Conservation (phyloP, 2,113 vertebrate genomes). For the Aspidoscelis tigris region DNA sequence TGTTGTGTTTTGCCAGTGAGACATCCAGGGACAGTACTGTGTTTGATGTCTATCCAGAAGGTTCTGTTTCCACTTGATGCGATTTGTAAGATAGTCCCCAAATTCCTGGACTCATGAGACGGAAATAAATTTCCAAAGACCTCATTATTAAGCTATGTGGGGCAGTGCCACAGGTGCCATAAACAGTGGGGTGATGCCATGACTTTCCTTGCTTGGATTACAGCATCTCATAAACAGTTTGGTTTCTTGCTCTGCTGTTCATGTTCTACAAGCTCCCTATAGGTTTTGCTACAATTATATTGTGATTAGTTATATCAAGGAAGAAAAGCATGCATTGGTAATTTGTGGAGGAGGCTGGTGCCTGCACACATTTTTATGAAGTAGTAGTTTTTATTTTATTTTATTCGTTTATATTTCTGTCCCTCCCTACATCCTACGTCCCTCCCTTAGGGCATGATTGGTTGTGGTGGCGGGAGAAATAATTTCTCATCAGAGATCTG, state of each 20-base stretch:
- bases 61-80: slow-evolving; percentile 25
- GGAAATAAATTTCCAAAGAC: slow-evolving; percentile 9
- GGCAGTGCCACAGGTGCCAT: background rate
- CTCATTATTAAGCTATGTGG: background rate
- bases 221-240: background rate
- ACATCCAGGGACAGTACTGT: slow-evolving; percentile 13
- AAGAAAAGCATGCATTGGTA: background rate
- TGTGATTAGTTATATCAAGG: background rate
- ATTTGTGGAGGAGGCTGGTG: background rate
- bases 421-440: too few relatives aligned
- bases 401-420: too few relatives aligned
- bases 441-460: too few relatives aligned
- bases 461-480: too few relatives aligned
- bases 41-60: slow-evolving; percentile 35
- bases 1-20: slow-evolving; percentile 6
- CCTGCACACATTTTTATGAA: background rate
- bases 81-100: slow-evolving; percentile 14
- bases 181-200: background rate
- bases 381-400: background rate
- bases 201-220: background rate
- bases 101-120: slow-evolving; percentile 12
- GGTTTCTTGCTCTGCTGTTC: background rate
- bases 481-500: background rate
- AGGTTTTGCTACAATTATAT: background rate
- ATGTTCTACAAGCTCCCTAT: background rate